Base-by-base conservation (phyloP, 2,797 vertebrate genomes). In the Spheniscus humboldti region DNA sequence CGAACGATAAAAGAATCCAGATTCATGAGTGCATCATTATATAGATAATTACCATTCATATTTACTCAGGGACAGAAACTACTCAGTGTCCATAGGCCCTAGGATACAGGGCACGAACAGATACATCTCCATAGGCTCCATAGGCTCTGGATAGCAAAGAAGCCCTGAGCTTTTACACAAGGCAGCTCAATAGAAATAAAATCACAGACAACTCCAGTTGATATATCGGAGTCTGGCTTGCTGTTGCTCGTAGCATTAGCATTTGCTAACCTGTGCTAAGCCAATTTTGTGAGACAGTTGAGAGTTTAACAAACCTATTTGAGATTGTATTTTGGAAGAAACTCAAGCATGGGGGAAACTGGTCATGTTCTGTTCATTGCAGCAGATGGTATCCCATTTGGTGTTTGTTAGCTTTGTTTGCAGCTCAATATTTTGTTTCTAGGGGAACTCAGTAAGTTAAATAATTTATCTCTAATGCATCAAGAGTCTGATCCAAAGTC, bases 301-400 rank as follows among this genome's bases (percentile, higher is more conserved):
- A 81, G 94, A 94, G 55, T 92, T 84, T 81, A 92, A 86, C 88
- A 90, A 97, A 97, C 25, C 69, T 90, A 90, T 78, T 95, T 97
- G 60, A 71, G 62, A 97, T 92, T 95, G 96, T 96, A 90, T 93
- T 98, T 97, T 97, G 96, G 94, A 88, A 96, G 90, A 96, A 84
- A 88, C 57, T 95, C 96, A 94, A 92, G 93, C 85, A 96, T 57
- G 71, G 86, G 68, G 91, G 64, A 83, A 97, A 83, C 80, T 92
- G 89, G 88, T 97, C 90, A 86, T 91, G 94, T 88, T 93, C 88
- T 93, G 60, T 90, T 96, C 73, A 22, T 96, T 98, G 92, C 86
- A 95, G 94, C 98, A 98, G 96, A 97, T 97, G 97, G 94, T 80
- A 90, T 96, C 88, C 94, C 94, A 96, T 96, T 98, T 97, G 94